Conservation (phyloP, 23 tunicate genomes). For the Ciona savignyi region DNA sequence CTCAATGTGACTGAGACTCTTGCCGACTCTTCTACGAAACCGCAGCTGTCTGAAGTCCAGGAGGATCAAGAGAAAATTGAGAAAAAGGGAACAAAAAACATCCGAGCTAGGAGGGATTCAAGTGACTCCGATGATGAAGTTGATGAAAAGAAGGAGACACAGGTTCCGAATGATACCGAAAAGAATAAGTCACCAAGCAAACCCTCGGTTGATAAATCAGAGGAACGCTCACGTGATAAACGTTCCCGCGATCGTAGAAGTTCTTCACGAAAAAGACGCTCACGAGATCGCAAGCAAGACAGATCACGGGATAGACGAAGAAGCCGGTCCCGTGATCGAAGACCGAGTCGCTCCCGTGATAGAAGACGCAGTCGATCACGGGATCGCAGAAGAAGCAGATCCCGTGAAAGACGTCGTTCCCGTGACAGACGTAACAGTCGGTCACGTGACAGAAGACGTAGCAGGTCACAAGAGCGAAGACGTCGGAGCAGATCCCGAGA, state of each 20-base stretch:
- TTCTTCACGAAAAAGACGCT: slow-evolving; percentile 6
- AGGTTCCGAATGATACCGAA: not conserved
- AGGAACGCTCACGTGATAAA: not conserved
- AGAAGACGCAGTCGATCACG: slow-evolving; percentile 25
- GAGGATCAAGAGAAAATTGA: not conserved
- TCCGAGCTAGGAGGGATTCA: not conserved
- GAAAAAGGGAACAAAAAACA: slow-evolving; percentile 5
- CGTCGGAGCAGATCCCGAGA: slow-evolving; percentile 51
- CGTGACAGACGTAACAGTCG: not conserved
- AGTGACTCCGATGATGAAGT: not conserved
- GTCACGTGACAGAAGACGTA: slow-evolving; percentile 18
- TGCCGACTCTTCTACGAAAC: not conserved
- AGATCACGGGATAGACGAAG: slow-evolving; percentile 13
- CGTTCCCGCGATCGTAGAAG: slow-evolving; percentile 24
- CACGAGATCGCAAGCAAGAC: slow-evolving; percentile 13
- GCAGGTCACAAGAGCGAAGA: slow-evolving; percentile 29
- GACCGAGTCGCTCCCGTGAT: slow-evolving; percentile 20
- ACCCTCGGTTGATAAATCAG: not conserved
- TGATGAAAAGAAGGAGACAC: not conserved
- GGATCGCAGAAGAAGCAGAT: slow-evolving; percentile 17
- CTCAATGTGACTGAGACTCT: slow-evolving; percentile 33
- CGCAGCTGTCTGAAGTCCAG: not conserved
- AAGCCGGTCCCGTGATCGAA: slow-evolving; percentile 10
- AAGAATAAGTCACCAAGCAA: slow-evolving; percentile 1
- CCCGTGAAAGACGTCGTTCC: slow-evolving; percentile 14